Base-by-base conservation (phyloP, 2,888 invertebrate genomes). In the Prenolepis imparis region DNA sequence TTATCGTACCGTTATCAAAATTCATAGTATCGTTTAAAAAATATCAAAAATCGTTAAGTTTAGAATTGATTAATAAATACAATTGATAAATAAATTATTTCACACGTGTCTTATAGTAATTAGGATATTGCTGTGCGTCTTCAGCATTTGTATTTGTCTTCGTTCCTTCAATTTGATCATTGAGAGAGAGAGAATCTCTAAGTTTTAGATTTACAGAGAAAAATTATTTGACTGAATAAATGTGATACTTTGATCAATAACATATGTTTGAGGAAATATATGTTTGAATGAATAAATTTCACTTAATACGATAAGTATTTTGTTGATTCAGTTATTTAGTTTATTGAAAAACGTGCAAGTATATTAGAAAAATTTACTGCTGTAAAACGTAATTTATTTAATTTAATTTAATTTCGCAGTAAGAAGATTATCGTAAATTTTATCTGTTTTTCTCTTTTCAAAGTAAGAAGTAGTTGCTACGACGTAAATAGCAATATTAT, bases 321-420 rank as follows among this genome's bases (percentile, higher is more conserved):
- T 66, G 36, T 75, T 11, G 9, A 75, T 52, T 68, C 48, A 36
- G 12, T 52, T 28, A 70, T 24, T 15, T 6, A n/a, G 8, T 36
- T 24, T 11, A 12, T 36, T 48, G n/a, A n/a, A n/a, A n/a, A n/a
- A 36, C 36, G 18, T 59, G 8, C 41, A 64, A 36, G 48, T 12
- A 15, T 12, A 48, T 61, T 61, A 21, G 12, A 63, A 21, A 48
- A 36, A 52, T 48, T 32, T 9, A 74, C 1, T 59, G 24, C 6
- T 18, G 32, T 28, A 21, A 67, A 66, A 66, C 12, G 5, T 18
- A 75, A 75, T 67, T 64, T 68, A 36, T 67, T 24, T 12, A 67
- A 67, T 28, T 61, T 32, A 48, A 52, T 52, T 36, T 32, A 63
- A 74, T 44, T n/a, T 48, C 36, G 75, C 21, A 67, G 68, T 68